These are phyloP conservation scores for Apoda limacodes DNA, from an alignment of 2,888 invertebrate genomes.

Conservation along the genomic window DNA sequence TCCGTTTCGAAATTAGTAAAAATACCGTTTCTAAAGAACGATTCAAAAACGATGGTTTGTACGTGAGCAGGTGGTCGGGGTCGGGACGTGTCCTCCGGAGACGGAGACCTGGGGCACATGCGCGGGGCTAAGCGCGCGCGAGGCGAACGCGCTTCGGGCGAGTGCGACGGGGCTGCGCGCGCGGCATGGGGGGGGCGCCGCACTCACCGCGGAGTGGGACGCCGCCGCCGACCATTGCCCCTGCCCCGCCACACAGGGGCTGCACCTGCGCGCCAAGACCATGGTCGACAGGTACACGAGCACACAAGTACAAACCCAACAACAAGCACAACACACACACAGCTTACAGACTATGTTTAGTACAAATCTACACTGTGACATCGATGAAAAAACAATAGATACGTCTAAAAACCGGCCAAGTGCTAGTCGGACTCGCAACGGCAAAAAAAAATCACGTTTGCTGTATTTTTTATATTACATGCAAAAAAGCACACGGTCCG, in stretches of 20 bases:
- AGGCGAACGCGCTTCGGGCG: slow-evolving; percentile 22
- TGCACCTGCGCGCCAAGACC: slow-evolving; percentile 72
- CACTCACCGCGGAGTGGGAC: slow-evolving; percentile 73
- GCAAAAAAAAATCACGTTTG: too few species aligned
- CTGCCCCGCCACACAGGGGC: slow-evolving; percentile 71
- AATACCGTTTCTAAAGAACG: too few species aligned
- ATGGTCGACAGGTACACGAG: slow-evolving; percentile 60
- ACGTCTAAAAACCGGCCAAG: too few species aligned
- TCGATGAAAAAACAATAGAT: too few species aligned
- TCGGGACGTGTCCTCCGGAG: slow-evolving; percentile 3
- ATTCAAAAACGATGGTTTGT: slow-evolving; percentile 65
- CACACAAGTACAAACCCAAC: slow-evolving; percentile 3
- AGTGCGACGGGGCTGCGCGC: slow-evolving; percentile 52
- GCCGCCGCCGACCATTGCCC: slow-evolving; percentile 67
- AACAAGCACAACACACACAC: too few species aligned
- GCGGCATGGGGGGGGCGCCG: slow-evolving; percentile 66
- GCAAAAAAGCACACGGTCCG: too few species aligned
- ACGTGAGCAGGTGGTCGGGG: slow-evolving; percentile 26
- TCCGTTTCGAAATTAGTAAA: too few species aligned
- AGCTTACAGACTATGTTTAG: too few species aligned
- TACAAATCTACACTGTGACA: too few species aligned
- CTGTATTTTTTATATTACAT: too few species aligned
- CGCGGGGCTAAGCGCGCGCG: slow-evolving; percentile 20
- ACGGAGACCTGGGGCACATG: slow-evolving; percentile 8
- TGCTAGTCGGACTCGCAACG: too few species aligned